Percentiles rank a stretch among this genome's conserved stretches.
Conservation (phyloP, 2,113 vertebrate genomes). For the Zingel zingel region DNA sequence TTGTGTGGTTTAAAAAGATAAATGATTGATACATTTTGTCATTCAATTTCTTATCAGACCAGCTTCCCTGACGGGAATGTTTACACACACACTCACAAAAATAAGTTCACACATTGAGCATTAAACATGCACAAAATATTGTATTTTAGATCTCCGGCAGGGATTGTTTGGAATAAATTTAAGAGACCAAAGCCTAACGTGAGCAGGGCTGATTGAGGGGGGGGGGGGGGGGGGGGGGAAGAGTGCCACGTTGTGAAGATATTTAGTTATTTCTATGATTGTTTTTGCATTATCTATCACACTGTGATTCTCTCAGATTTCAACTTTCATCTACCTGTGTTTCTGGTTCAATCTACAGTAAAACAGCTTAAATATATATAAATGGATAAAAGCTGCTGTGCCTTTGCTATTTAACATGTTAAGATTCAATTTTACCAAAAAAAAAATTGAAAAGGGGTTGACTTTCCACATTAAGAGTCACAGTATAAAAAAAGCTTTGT, state of each 20-base stretch:
- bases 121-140: conserved; percentile 29
- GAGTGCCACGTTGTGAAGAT: background rate
- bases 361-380: background rate
- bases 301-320: background rate
- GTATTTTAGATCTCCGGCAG: conserved; percentile 22
- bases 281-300: background rate
- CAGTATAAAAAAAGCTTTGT: background rate
- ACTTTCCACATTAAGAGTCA: background rate
- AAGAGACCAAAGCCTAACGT: background rate
- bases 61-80: conserved; percentile 28
- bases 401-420: conserved; percentile 6
- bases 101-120: background rate
- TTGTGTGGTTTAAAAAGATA: conserved; percentile 44
- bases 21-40: conserved; percentile 51
- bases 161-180: background rate
- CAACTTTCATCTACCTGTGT: background rate
- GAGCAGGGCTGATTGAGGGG: background rate
- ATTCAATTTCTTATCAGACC: conserved; percentile 49
- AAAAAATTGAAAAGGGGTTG: background rate
- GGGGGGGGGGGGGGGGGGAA: no score
- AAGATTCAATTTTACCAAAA: background rate
- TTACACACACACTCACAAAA: background rate
- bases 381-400: background rate
- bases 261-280: background rate
- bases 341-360: background rate